Base-by-base conservation (phyloP, 2,113 vertebrate genomes). In the Heliornis fulica region DNA sequence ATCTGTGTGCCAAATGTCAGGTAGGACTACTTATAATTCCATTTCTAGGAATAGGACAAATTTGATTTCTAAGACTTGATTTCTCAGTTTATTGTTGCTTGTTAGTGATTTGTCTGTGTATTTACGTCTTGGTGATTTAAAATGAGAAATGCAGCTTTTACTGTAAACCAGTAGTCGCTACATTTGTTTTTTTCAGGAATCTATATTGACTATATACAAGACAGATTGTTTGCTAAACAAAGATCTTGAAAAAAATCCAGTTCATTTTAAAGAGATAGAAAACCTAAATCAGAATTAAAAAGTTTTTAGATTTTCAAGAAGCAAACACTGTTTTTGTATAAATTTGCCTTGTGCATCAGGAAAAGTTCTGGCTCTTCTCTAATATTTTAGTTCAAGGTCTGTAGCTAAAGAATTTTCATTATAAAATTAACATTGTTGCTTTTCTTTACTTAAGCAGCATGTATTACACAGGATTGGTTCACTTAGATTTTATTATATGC, bases 1-100 rank as follows among this genome's bases (percentile, higher is more conserved):
- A 87, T 70, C 41, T 46, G 6, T 74, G 14, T 74, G 70, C 50
- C 59, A 78, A 38, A 64, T 78, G 41, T 93, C 46, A 65, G 69
- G 54, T 84, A 10, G 13, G 77, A 48, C 70, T 87, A 41, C 43
- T 79, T 85, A 29, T 19, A 88, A 57, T 76, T 61, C 54, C 4
- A 18, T 79, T 97, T 90, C 63, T 87, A 82, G 78, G 53, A 95
- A 83, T 61, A 65, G 61, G n/a, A 45, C 68, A 83, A 77, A 70
- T 78, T 59, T 86, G 38, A 80, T 69, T 92, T 90, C 43, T 91
- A 83, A 59, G 21, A 48, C 78, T 90, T 80, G 31, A 61, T 91
- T 90, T 88, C 29, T 76, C 53, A 8, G 5, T 17, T 70, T 28
- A 43, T 61, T 61, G 19, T 75, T 89, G 18, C 31, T 19, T 82